Evolutionary conservation across 2,888 invertebrate genomes (phyloP), one percentile per base, ranked within the genome.

Genomic region (Balanococcus diminutus): DNA sequence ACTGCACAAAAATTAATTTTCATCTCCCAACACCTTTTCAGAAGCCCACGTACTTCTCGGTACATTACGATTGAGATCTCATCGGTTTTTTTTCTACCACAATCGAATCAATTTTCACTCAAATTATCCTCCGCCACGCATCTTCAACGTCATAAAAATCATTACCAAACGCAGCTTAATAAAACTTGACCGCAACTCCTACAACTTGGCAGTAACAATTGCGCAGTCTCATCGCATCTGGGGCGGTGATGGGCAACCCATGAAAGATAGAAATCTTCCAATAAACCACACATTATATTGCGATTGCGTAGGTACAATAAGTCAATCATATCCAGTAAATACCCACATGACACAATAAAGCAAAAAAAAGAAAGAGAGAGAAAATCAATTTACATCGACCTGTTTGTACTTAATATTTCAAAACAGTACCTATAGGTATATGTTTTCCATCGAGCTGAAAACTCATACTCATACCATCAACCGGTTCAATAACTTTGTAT

Each of bases 401-500:
- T 32, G 75, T 67, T 67, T 67, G 61, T 67, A n/a, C n/a, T n/a
- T n/a, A n/a, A n/a, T n/a, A 28, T 67, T 67, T 28, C 9, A 67
- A 67, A 67, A 67, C 28, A 28, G 28, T 28, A 67, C 61, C 25
- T 67, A 51, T 51, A n/a, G n/a, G n/a, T 36, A 36, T 6, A 8
- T 67, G 28, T 67, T 67, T 28, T 67, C 61, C 61, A 67, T 67
- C 61, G 28, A 67, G 11, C 28, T 28, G 2, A 67, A 67, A 67
- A 67, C 61, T 22, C 32, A 75, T 75, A 67, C 61, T 22, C 32
- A 75, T 75, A 75, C 32, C 32, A 75, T 75, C 75, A 75, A 75
- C 75, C 75, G 32, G 75, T 75, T 36, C 75, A 75, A 75, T 75
- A 75, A 75, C n/a, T 75, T 75, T 32, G 75, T 75, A 75, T 75